Conservation (phyloP, 2,888 invertebrate genomes). For the Eulithis prunata region DNA sequence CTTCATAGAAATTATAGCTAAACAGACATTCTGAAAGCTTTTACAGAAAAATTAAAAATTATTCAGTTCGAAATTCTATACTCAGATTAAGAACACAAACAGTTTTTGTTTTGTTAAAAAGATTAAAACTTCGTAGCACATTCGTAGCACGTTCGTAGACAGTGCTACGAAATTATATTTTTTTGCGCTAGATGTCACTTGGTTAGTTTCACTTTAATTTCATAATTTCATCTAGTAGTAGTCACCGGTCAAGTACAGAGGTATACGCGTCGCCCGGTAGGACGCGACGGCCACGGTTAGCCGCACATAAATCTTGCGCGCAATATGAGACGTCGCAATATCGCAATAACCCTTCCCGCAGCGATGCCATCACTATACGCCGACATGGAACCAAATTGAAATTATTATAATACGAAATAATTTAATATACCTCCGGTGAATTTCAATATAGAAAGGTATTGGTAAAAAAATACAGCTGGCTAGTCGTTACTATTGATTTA, state of each 20-base stretch:
- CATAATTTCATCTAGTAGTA: constrained; percentile 15
- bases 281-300: constrained; percentile 45
- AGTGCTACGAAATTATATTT: constrained; percentile 9
- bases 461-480: neutral
- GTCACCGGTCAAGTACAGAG: constrained; percentile 8
- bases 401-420: constrained; percentile 54
- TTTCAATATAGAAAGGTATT: constrained; percentile 1
- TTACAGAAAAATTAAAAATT: neutral
- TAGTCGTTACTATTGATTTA: neutral
- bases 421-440: constrained; percentile 15
- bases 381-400: constrained; percentile 55
- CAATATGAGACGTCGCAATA: constrained; percentile 77
- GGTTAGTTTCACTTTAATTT: neutral
- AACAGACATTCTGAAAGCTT: too few relatives aligned
- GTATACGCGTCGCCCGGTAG: constrained; percentile 34
- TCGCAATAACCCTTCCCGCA: constrained; percentile 73
- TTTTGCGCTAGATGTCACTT: too few relatives aligned
- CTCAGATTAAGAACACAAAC: too few relatives aligned
- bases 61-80: too few relatives aligned
- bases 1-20: too few relatives aligned
- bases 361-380: constrained; percentile 51
- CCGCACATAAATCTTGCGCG: constrained; percentile 72
- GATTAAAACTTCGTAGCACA: constrained; percentile 10
- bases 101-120: neutral
- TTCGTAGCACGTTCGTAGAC: constrained; percentile 1